Conservation (phyloP, 2,113 vertebrate genomes). For the Rhodinocichla rosea region DNA sequence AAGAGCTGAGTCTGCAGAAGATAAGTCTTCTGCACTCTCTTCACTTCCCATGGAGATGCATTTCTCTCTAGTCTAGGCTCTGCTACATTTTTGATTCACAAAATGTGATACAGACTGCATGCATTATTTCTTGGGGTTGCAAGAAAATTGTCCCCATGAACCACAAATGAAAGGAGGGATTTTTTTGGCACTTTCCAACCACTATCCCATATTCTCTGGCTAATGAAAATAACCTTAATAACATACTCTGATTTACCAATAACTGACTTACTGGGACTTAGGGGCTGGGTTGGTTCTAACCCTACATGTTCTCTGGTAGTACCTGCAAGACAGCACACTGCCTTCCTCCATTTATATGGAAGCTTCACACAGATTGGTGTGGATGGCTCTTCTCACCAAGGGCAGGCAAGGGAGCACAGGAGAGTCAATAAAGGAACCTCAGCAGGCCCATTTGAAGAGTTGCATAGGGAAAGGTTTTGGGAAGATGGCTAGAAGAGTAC, state of each 20-base stretch:
- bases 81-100: neutral
- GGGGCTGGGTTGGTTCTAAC: neutral
- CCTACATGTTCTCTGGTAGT: neutral
- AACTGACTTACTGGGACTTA: neutral
- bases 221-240: neutral
- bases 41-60: neutral
- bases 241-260: neutral
- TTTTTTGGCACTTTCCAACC: neutral
- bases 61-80: neutral
- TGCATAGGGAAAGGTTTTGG: neutral
- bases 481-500: neutral
- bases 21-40: neutral
- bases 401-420: neutral
- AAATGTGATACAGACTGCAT: neutral
- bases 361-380: neutral
- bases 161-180: neutral
- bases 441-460: neutral
- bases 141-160: neutral
- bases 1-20: neutral
- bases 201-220: neutral
- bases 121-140: neutral
- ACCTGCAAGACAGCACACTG: neutral
- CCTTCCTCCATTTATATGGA: neutral
- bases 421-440: neutral
- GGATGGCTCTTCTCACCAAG: neutral